phyloP scores from a whole-genome alignment of 2,888 invertebrate genomes.

The Cheilosia urbana region DNA sequence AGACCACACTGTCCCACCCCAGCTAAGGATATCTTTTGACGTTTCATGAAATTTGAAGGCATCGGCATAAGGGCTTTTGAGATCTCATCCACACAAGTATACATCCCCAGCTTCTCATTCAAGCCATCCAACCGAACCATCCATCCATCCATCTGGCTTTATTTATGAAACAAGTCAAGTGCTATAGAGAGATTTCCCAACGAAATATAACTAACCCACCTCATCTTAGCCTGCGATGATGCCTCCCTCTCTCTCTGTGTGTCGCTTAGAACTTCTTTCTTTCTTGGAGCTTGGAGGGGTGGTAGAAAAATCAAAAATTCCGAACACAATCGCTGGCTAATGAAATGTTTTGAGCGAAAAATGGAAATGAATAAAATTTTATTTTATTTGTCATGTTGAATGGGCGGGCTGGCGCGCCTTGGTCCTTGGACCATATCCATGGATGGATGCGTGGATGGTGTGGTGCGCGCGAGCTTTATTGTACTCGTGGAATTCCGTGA shows the following conservation, averaged over 20 bases:
- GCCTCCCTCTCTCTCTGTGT: background rate
- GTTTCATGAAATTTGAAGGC: conserved; percentile 72
- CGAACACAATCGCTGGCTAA: conserved; percentile 75
- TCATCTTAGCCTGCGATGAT: conserved; percentile 7
- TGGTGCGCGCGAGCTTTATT: conserved; percentile 66
- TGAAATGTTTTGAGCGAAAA: conserved; percentile 76
- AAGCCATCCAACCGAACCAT: conserved; percentile 46
- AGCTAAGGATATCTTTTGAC: conserved; percentile 36
- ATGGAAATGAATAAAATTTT: conserved; percentile 76
- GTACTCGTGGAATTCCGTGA: conserved; percentile 71
- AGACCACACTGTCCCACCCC: conserved; percentile 1
- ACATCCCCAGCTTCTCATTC: conserved; percentile 49
- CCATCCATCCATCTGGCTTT: conserved; percentile 70
- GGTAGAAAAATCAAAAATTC: conserved; percentile 69
- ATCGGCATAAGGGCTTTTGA: conserved; percentile 66
- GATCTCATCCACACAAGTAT: conserved; percentile 45
- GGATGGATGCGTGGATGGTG: background rate
- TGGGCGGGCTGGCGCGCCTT: conserved; percentile 8
- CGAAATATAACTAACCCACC: conserved; percentile 51
- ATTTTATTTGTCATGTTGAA: conserved; percentile 72
- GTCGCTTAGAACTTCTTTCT: background rate
- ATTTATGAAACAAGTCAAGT: conserved; percentile 74
- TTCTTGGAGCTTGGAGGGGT: background rate
- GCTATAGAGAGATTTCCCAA: conserved; percentile 64
- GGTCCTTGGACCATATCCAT: background rate